These are phyloP conservation scores for Drosophila funebris DNA, from an alignment of 1,140 invertebrate genomes.

Conservation along the genomic window DNA sequence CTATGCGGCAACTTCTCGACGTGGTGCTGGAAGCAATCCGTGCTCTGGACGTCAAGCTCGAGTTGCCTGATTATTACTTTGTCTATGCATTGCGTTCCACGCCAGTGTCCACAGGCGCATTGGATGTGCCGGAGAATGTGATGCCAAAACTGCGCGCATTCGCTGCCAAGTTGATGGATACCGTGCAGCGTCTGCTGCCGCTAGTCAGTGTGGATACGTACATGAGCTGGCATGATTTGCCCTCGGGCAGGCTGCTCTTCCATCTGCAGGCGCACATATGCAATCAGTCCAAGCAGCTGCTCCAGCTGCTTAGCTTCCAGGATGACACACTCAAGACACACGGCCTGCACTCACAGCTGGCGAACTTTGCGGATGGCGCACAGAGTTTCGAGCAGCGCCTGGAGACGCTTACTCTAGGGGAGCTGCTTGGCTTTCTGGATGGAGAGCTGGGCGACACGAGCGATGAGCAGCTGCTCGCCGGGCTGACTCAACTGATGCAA, in stretches of 20 bases:
- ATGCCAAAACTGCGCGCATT: not conserved
- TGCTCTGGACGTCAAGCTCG: not conserved
- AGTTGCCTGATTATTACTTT: not conserved
- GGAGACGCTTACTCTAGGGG: constrained; percentile 42
- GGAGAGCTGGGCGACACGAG: constrained; percentile 5
- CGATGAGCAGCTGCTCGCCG: constrained; percentile 19
- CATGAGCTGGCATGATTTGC: constrained; percentile 67
- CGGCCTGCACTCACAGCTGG: constrained; percentile 41
- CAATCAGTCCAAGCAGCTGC: constrained; percentile 14
- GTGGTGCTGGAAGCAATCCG: not conserved
- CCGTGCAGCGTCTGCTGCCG: constrained; percentile 57
- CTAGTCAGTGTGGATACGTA: constrained; percentile 58
- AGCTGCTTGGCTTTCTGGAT: constrained; percentile 60
- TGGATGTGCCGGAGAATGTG: not conserved
- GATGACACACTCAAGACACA: constrained; percentile 4
- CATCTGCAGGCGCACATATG: constrained; percentile 51
- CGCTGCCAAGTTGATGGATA: constrained; percentile 46
- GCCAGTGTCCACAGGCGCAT: too few relatives aligned
- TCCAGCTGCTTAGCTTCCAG: constrained; percentile 1
- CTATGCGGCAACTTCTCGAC: constrained; percentile 25
- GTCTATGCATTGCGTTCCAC: constrained; percentile 11
- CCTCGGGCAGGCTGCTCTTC: constrained; percentile 26
- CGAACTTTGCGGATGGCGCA: constrained; percentile 45
- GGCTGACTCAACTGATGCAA: constrained; percentile 42
- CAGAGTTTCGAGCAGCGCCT: constrained; percentile 47